These are phyloP conservation scores for Oreamnos americanus DNA, from an alignment of 2,113 vertebrate species.

Conservation along the genomic window DNA sequence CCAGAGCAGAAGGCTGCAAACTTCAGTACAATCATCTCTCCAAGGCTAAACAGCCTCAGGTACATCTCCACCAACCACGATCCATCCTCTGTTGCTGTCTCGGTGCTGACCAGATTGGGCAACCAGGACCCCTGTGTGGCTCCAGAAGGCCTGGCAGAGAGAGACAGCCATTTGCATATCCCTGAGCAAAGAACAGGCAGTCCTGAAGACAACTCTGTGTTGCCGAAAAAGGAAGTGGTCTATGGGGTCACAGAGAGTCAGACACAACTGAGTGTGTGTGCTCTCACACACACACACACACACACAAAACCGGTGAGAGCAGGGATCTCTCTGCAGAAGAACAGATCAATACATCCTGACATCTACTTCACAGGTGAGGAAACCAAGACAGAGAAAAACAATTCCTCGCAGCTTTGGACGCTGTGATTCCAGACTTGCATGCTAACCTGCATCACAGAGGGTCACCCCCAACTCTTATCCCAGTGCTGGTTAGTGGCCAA, in stretches of 20 bases:
- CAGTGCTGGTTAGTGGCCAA: not conserved
- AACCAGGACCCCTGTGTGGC: not conserved
- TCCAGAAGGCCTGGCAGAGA: not conserved
- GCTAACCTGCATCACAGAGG: not conserved
- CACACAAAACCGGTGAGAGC: not conserved
- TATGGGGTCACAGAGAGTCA: not conserved
- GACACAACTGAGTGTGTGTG: not conserved
- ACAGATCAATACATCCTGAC: not conserved
- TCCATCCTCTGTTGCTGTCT: not conserved
- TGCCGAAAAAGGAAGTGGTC: not conserved
- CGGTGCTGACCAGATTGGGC: not conserved
- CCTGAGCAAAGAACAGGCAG: not conserved
- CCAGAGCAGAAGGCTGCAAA: not conserved
- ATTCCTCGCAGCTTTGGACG: not conserved
- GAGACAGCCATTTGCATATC: no score
- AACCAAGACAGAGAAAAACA: not conserved
- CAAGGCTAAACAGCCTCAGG: not conserved
- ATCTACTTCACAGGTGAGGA: not conserved
- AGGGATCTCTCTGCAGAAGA: not conserved
- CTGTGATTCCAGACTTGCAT: not conserved
- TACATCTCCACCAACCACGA: not conserved
- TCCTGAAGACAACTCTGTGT: no score
- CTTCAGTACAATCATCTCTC: not conserved
- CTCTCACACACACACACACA: no score
- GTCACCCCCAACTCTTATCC: not conserved